Percentiles rank a stretch among this genome's conserved stretches.
Conservation (phyloP, 2,888 invertebrate genomes). For the Dryomyza anilis region DNA sequence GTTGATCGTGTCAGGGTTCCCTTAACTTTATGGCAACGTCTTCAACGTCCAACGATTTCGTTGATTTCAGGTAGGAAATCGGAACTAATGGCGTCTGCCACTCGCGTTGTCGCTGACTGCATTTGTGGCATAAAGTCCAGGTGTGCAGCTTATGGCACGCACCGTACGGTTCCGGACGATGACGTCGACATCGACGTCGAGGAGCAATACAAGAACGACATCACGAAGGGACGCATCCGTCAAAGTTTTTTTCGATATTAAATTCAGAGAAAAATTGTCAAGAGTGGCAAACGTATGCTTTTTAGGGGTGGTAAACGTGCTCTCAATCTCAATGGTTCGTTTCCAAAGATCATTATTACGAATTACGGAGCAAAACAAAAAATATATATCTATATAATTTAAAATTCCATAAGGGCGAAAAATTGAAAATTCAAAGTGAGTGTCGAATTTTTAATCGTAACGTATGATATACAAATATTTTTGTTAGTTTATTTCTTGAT, state of each 20-base stretch:
- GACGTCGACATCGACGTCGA: neutral
- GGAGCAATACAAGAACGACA: neutral
- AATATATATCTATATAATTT: too few species aligned
- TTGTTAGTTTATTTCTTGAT: too few species aligned
- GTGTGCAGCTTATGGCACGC: conserved; percentile 44
- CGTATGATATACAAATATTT: too few species aligned
- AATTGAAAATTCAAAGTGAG: too few species aligned
- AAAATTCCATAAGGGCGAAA: too few species aligned
- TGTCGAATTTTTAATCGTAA: too few species aligned
- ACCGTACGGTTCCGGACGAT: conserved; percentile 29
- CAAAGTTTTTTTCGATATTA: conserved; percentile 5
- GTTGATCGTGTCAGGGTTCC: conserved; percentile 13
- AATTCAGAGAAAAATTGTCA: too few species aligned
- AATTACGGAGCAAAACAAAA: too few species aligned
- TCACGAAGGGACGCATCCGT: neutral
- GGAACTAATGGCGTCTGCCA: conserved; percentile 20
- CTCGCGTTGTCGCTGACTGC: neutral
- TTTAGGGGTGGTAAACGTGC: too few species aligned
- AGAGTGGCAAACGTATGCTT: too few species aligned
- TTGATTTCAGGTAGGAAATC: conserved; percentile 14
- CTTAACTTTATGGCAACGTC: neutral
- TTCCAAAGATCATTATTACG: too few species aligned
- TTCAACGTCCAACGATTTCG: neutral
- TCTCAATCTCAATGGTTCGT: too few species aligned
- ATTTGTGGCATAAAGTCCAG: conserved; percentile 43